Conservation (phyloP, 1,140 invertebrate species). For the Anastrepha obliqua region DNA sequence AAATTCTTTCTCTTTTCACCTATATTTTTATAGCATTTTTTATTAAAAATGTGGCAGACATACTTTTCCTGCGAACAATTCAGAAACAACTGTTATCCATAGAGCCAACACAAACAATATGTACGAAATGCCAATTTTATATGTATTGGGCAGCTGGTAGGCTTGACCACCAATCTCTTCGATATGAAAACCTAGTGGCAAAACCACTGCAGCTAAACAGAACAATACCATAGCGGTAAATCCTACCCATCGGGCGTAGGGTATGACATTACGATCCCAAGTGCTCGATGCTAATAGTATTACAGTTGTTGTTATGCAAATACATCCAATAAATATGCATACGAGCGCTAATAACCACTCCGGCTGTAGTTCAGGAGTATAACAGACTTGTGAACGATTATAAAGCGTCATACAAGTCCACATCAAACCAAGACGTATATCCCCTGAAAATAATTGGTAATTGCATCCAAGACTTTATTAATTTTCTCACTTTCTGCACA, state of each 20-base stretch:
- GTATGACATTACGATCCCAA: constrained; percentile 92
- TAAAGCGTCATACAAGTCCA: constrained; percentile 95
- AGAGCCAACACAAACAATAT: constrained; percentile 95
- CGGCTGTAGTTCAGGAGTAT: constrained; percentile 87
- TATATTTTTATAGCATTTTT: too few species aligned
- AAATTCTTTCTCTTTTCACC: too few species aligned
- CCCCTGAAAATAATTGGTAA: constrained; percentile 75
- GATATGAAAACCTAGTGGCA: constrained; percentile 96
- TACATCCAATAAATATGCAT: constrained; percentile 93
- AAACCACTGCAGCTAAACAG: constrained; percentile 95
- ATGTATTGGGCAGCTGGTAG: constrained; percentile 95
- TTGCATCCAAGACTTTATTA: background rate
- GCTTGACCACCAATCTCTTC: constrained; percentile 96
- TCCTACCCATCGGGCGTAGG: constrained; percentile 95
- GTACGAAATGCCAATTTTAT: constrained; percentile 96
- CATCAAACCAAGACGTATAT: constrained; percentile 92
- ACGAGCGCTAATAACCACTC: constrained; percentile 94
- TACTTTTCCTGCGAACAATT: constrained; percentile 97
- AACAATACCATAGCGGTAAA: constrained; percentile 98
- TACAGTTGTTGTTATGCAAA: constrained; percentile 93
- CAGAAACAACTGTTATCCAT: constrained; percentile 97
- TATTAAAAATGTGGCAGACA: constrained; percentile 93
- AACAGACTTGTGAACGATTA: constrained; percentile 91
- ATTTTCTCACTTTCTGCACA: background rate
- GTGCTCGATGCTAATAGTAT: constrained; percentile 90